Evolutionary conservation across 2,113 vertebrate species (phyloP).

Genomic region (Xenopus tropicalis): UCB_Xtro_10.0 CM004450.2:95144501-95145000

Average conservation of each 20-base stretch:
- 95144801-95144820: no score
- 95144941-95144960: no score
- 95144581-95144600: background rate
- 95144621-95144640: slow-evolving; percentile 13
- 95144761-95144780: no score
- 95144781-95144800: no score
- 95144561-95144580: slow-evolving; percentile 29
- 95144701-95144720: slow-evolving; percentile 33
- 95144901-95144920: no score
- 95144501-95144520: slow-evolving; percentile 20
- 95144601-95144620: slow-evolving; percentile 24
- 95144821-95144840: no score
- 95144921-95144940: no score
- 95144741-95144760: background rate
- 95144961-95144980: no score
- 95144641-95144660: slow-evolving; percentile 1
- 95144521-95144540: slow-evolving; percentile 29
- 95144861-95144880: no score
- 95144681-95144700: slow-evolving; percentile 5
- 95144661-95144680: slow-evolving; percentile 12
- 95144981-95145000: no score
- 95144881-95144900: no score
- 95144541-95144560: background rate
- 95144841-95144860: no score
- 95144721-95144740: background rate